phyloP scores from a whole-genome alignment of 1,140 invertebrate genomes.

The Myzus persicae region DNA sequence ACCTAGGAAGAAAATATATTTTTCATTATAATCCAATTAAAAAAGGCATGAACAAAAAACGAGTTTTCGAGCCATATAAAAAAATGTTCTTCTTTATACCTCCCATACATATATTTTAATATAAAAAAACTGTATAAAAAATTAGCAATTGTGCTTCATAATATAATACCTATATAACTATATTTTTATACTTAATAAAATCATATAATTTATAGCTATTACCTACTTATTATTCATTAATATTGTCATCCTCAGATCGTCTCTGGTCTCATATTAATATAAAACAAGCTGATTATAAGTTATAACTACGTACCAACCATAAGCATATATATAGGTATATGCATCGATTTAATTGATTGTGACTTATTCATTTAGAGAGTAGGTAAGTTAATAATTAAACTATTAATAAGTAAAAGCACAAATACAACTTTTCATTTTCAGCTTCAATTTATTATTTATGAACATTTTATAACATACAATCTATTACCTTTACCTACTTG shows the following conservation, averaged over 20 bases:
- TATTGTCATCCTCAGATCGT: neutral
- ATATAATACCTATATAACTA: neutral
- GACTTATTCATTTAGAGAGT: neutral
- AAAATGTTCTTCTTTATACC: neutral
- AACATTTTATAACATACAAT: neutral
- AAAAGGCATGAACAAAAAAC: conserved; percentile 13
- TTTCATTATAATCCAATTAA: conserved; percentile 10
- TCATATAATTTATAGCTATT: too few relatives aligned
- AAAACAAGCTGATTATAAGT: too few relatives aligned
- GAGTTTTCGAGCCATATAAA: neutral
- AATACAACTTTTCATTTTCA: neutral
- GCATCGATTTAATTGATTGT: neutral
- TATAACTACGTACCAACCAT: too few relatives aligned
- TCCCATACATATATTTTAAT: neutral
- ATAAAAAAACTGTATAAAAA: neutral
- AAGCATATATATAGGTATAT: too few relatives aligned
- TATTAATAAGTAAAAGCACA: neutral
- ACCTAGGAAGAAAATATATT: conserved; percentile 23
- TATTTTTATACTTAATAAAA: neutral
- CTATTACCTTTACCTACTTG: neutral
- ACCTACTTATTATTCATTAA: neutral
- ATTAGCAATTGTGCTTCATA: neutral
- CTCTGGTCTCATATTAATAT: neutral
- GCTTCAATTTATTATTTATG: neutral
- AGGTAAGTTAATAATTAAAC: too few relatives aligned